Evolutionary conservation across 2,113 vertebrate species (phyloP).

Genomic region (Solea senegalensis): DNA sequence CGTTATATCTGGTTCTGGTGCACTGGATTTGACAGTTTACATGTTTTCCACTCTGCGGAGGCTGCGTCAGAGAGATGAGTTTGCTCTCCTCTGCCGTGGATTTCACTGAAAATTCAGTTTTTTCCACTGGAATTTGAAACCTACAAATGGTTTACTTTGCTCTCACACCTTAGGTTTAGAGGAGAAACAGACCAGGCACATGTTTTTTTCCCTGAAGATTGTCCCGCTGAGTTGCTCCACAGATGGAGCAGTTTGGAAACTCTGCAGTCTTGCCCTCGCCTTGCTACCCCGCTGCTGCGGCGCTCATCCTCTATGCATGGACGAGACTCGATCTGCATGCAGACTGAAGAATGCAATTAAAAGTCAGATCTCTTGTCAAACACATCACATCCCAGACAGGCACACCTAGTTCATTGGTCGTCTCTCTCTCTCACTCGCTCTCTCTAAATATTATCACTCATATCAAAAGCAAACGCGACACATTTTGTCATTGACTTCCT

Average conservation of each 20-base stretch:
- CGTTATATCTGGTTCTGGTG: background rate
- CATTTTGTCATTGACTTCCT: constrained; percentile 64
- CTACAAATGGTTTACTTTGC: background rate
- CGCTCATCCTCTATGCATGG: constrained; percentile 17
- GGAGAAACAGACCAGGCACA: background rate
- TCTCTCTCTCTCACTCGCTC: constrained; percentile 64
- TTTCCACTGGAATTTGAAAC: background rate
- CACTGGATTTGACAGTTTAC: background rate
- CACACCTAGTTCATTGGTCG: constrained; percentile 59
- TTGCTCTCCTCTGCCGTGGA: constrained; percentile 2
- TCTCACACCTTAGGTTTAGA: background rate
- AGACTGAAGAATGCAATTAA: constrained; percentile 76
- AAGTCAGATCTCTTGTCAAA: constrained; percentile 80
- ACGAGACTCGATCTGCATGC: constrained; percentile 65
- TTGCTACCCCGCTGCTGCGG: constrained; percentile 4
- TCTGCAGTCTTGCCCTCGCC: constrained; percentile 23
- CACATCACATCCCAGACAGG: constrained; percentile 60
- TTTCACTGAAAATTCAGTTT: background rate
- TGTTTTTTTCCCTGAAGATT: background rate
- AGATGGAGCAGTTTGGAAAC: constrained; percentile 16
- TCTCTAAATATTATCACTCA: constrained; percentile 81
- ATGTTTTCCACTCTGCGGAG: constrained; percentile 14
- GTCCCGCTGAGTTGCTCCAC: background rate
- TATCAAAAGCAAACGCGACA: constrained; percentile 82
- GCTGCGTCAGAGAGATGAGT: background rate